Conservation (phyloP, 2,888 invertebrate genomes). For the Hartigia nigra region DNA sequence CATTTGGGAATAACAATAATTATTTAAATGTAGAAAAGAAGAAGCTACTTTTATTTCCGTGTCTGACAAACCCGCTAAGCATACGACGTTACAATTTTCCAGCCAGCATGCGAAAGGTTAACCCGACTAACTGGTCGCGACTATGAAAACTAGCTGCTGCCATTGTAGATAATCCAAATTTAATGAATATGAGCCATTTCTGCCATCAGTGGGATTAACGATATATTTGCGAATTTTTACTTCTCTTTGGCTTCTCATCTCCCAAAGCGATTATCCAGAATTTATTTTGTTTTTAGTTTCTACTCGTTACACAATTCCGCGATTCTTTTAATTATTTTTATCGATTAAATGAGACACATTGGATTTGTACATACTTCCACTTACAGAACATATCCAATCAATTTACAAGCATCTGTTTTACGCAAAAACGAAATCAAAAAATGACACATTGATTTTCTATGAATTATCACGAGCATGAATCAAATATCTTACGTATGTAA, state of each 20-base stretch:
- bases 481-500: neutral
- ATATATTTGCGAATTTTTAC: neutral
- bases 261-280: neutral
- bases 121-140: neutral
- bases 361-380: neutral
- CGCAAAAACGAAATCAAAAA: neutral
- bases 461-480: neutral
- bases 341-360: neutral
- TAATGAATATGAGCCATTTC: slow-evolving; percentile 34
- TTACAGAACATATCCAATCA: neutral
- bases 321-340: neutral
- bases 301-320: neutral
- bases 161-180: slow-evolving; percentile 29
- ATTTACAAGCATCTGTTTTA: neutral
- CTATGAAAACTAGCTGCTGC: neutral
- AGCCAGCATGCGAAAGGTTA: too few species aligned
- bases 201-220: slow-evolving; percentile 21
- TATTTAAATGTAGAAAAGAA: too few species aligned
- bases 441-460: neutral
- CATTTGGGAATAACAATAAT: too few species aligned
- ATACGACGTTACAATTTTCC: too few species aligned
- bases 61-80: too few species aligned
- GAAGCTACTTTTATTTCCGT: too few species aligned
- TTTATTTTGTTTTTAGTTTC: neutral
- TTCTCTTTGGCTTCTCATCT: neutral